phyloP scores from a whole-genome alignment of 2,888 invertebrate genomes.

The Apamea sordens region DNA sequence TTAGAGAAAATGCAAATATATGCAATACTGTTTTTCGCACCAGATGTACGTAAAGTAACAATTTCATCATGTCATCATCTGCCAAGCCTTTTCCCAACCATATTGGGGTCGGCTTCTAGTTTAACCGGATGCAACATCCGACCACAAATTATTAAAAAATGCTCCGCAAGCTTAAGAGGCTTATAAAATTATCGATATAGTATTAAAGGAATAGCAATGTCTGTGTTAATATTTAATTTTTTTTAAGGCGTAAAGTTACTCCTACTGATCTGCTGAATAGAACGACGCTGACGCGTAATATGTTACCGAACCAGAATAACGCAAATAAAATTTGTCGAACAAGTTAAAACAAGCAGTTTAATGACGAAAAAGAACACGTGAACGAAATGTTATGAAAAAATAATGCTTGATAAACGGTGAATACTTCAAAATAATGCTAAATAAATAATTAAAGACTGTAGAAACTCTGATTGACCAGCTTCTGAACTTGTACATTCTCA shows the following conservation, averaged over 20 bases:
- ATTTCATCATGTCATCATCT: background rate
- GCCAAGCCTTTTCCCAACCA: background rate
- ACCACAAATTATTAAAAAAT: background rate
- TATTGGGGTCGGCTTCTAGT: background rate
- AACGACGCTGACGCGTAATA: background rate
- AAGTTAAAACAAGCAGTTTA: background rate
- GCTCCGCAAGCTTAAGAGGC: background rate
- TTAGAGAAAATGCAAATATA: background rate
- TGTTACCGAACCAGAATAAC: background rate
- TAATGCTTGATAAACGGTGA: background rate
- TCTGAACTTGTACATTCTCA: constrained; percentile 26
- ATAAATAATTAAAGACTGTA: background rate
- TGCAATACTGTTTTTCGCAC: background rate
- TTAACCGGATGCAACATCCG: background rate
- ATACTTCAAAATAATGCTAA: background rate
- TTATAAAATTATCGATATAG: background rate
- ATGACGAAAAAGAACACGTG: background rate
- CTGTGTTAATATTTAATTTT: background rate
- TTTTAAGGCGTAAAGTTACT: background rate
- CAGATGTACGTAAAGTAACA: background rate
- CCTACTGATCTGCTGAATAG: background rate
- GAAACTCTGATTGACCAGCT: background rate
- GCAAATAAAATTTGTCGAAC: background rate
- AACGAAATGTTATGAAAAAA: too few relatives aligned
- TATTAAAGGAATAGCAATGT: background rate